A percentile compares a stretch with the other conserved stretches of the same genome.
Evolutionary conservation across 2,113 vertebrate genomes (phyloP).

Genomic region (Ivindomyrus marchei): DNA sequence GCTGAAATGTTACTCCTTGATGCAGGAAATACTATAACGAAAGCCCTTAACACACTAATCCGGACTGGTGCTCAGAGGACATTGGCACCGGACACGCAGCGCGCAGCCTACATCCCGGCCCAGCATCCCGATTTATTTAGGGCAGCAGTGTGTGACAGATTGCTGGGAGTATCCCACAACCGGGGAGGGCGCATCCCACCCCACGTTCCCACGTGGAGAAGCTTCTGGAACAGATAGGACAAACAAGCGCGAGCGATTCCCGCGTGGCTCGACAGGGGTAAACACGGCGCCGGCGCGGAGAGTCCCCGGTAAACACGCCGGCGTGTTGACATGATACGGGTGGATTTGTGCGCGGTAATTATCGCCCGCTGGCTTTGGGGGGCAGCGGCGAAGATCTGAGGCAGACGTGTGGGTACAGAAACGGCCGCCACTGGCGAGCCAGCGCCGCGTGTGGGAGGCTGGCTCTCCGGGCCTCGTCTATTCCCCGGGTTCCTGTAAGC

Average conservation of each 20-base stretch:
- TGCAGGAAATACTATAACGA: background rate
- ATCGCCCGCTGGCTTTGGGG: constrained; percentile 41
- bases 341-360: constrained; percentile 56
- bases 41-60: background rate
- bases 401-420: background rate
- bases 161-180: background rate
- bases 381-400: background rate
- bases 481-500: constrained; percentile 17
- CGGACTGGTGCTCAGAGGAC: background rate
- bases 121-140: background rate
- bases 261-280: constrained; percentile 50
- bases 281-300: constrained; percentile 31
- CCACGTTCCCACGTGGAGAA: background rate
- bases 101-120: background rate
- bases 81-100: background rate
- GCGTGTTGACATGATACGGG: constrained; percentile 60
- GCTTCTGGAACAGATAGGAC: background rate
- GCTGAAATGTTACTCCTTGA: background rate
- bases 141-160: background rate
- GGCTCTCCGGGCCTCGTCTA: background rate
- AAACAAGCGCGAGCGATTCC: constrained; percentile 48
- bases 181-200: background rate
- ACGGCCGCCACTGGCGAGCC: background rate
- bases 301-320: constrained; percentile 56
- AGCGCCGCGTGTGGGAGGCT: constrained; percentile 1